phyloP scores from a whole-genome alignment of 2,888 invertebrate genomes.

The Plagiodera versicolora region DNA sequence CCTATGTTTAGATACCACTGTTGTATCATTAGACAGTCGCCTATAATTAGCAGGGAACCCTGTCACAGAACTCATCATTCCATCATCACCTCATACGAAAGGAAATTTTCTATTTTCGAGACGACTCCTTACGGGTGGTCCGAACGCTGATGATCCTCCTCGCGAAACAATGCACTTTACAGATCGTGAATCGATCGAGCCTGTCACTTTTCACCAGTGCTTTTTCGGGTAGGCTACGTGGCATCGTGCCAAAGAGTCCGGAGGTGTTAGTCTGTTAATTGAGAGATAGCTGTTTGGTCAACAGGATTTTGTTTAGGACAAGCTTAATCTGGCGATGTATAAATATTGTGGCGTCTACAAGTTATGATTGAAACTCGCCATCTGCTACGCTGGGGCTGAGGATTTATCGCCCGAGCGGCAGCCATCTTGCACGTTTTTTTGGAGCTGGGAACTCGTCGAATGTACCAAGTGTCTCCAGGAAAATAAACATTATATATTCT shows the following conservation, averaged over 20 bases:
- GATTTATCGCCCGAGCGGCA: slow-evolving; percentile 15
- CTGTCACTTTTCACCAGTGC: slow-evolving; percentile 49
- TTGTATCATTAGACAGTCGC: slow-evolving; percentile 10
- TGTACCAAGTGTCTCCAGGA: no score
- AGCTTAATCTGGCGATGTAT: slow-evolving; percentile 49
- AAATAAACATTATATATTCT: no score
- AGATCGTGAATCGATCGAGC: slow-evolving; percentile 50
- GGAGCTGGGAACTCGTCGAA: neutral
- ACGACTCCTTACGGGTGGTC: slow-evolving; percentile 50
- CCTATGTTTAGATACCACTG: slow-evolving; percentile 18
- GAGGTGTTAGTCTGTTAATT: neutral
- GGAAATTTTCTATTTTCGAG: slow-evolving; percentile 43
- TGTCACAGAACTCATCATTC: slow-evolving; percentile 42
- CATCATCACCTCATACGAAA: slow-evolving; percentile 43
- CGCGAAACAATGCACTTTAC: slow-evolving; percentile 48
- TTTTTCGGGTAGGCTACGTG: slow-evolving; percentile 44
- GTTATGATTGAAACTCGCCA: slow-evolving; percentile 29
- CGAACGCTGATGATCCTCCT: slow-evolving; percentile 47
- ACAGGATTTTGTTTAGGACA: slow-evolving; percentile 46
- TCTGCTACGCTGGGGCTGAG: slow-evolving; percentile 5
- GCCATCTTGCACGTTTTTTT: neutral
- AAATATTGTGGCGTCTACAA: slow-evolving; percentile 53
- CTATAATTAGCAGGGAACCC: slow-evolving; percentile 33
- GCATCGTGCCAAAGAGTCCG: neutral
- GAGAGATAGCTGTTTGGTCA: slow-evolving; percentile 3